Evolutionary conservation across 2,888 invertebrate genomes (phyloP), one percentile per base, ranked within the genome.

Genomic region (Sphaerophoria taeniata): DNA sequence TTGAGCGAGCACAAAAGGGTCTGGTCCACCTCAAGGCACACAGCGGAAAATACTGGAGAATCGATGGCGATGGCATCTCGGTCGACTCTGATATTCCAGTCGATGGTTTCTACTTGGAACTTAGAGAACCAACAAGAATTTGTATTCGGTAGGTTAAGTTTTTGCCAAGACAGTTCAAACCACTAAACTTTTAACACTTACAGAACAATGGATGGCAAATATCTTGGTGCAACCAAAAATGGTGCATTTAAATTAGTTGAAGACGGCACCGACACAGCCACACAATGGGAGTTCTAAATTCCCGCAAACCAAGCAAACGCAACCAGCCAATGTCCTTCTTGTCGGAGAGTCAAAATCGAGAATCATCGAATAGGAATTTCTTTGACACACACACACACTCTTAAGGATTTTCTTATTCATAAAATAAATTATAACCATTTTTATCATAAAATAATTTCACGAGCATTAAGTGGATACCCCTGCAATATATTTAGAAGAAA

Each of bases 41-140:
- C 91, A 98, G 97, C 93, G 97, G 97, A 89, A 97, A 97, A 92
- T 99, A 98, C 93, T 98, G 98, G 98, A 96, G 97, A 92, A 95
- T 97, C 72, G 96, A 97, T 91, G 95, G 96, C 89, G 98, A 98
- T 92, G 94, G 95, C 72, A 95, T 98, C 75, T 94, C 95, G 45
- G 97, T 97, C 80, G 98, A 98, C 92, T 95, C 96, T 34, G 97
- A 97, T 89, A 91, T 94, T 24, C 96, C 97, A 16, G 93, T 95
- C 60, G 95, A 96, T 89, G 96, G 97, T 69, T 98, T 98, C 94
- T 96, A 96, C 91, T 94, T 99, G 90, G 98, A 98, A 93, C 94
- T 99, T 89, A 95, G 97, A 88, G 98, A 98, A 92, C 98, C 98
- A 39, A 98, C 98, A 87, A 95, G 97, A 89, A 95, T 99, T 90